Evolutionary conservation across 1,140 invertebrate species (phyloP).

Genomic region (Cotesia typhae): DNA sequence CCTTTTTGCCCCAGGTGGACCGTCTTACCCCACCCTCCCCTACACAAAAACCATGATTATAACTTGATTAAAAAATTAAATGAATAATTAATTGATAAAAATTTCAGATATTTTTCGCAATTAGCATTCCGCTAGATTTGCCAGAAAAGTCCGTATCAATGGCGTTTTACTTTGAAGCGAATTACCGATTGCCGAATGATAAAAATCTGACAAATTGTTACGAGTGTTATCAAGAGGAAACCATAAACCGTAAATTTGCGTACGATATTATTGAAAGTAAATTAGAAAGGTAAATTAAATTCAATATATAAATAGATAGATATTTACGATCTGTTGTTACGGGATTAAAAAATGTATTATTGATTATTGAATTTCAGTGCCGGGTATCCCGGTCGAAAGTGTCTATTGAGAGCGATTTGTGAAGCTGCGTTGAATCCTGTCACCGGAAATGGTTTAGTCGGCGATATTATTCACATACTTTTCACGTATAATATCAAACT

Average conservation of each 20-base stretch:
- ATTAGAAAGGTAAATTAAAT: conserved; percentile 51
- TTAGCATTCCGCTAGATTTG: conserved; percentile 58
- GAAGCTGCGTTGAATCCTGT: conserved; percentile 57
- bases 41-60: too few species aligned
- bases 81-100: neutral
- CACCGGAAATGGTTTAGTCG: conserved; percentile 57
- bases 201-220: conserved; percentile 46
- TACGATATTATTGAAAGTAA: conserved; percentile 56
- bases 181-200: conserved; percentile 55
- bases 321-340: neutral
- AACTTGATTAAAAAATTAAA: too few species aligned
- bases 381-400: conserved; percentile 56
- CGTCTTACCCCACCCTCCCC: too few species aligned
- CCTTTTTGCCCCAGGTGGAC: too few species aligned
- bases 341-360: neutral
- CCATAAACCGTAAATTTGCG: conserved; percentile 50
- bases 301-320: conserved; percentile 31
- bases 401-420: conserved; percentile 61
- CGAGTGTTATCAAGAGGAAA: conserved; percentile 45
- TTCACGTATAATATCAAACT: conserved; percentile 57
- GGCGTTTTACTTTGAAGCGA: conserved; percentile 63
- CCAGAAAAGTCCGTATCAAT: conserved; percentile 58
- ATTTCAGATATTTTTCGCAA: conserved; percentile 61
- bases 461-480: conserved; percentile 61
- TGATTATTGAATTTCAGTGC: conserved; percentile 49